A percentile compares a stretch with the other conserved stretches of the same genome.
phyloP scores from a whole-genome alignment of 2,888 invertebrate species.

The Leptopilina myrica region DNA sequence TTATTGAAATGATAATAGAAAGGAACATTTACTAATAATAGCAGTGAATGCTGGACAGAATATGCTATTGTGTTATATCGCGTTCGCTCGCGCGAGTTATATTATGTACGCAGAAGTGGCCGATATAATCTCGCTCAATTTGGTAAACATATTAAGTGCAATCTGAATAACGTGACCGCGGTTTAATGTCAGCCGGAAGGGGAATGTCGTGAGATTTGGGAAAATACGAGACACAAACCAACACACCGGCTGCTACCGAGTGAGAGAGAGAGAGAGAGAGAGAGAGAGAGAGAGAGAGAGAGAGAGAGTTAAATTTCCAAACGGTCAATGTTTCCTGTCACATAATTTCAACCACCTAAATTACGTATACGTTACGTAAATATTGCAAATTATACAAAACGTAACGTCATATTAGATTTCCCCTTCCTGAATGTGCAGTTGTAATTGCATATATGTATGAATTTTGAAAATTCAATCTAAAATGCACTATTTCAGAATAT shows the following conservation, averaged over 20 bases:
- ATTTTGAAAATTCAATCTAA: background rate
- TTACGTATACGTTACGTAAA: background rate
- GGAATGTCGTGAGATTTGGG: slow-evolving; percentile 32
- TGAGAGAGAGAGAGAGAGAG: too few species aligned
- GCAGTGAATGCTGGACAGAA: too few species aligned
- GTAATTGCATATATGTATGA: too few species aligned
- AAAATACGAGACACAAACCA: slow-evolving; percentile 31
- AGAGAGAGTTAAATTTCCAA: slow-evolving; percentile 15
- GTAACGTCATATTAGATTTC: background rate
- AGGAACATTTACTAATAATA: too few species aligned
- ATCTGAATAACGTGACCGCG: slow-evolving; percentile 67
- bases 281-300: background rate
- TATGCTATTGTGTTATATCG: too few species aligned
- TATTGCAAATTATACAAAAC: slow-evolving; percentile 12
- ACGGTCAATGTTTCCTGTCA: slow-evolving; percentile 37
- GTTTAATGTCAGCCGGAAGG: slow-evolving; percentile 61
- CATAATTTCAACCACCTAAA: slow-evolving; percentile 18
- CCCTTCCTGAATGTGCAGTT: background rate
- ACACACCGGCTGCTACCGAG: slow-evolving; percentile 24
- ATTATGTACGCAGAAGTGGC: slow-evolving; percentile 65
- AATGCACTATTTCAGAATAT: background rate
- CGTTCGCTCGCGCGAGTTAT: slow-evolving; percentile 27
- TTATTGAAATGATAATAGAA: too few species aligned
- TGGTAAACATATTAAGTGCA: slow-evolving; percentile 70
- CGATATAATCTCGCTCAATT: slow-evolving; percentile 69